A percentile compares a stretch with the other conserved stretches of the same genome.
Conservation (phyloP, 2,113 vertebrate genomes). For the Leptodactylus fuscus region DNA sequence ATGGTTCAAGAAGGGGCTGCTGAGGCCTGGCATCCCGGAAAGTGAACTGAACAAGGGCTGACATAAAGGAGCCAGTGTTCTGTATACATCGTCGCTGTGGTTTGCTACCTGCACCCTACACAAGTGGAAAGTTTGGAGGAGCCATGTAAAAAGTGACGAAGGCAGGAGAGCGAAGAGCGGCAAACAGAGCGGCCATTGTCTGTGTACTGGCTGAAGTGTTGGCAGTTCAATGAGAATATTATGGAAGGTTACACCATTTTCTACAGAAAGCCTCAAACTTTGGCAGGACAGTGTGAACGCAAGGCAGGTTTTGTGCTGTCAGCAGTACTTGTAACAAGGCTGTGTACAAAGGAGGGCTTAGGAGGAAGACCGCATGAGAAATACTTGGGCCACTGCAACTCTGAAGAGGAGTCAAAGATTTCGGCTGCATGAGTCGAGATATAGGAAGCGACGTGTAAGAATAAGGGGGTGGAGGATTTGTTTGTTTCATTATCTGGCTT, state of each 20-base stretch:
- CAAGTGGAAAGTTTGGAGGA: constrained; percentile 42
- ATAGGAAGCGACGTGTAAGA: no score
- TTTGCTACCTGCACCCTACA: neutral
- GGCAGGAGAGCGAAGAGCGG: neutral
- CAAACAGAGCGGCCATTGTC: constrained; percentile 25
- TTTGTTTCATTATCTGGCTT: no score
- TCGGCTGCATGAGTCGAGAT: no score
- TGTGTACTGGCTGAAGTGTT: neutral
- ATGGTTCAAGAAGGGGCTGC: neutral
- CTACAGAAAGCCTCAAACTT: constrained; percentile 4
- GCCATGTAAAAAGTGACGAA: neutral
- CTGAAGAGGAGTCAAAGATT: no score
- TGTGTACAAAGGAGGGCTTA: neutral
- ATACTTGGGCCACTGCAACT: no score
- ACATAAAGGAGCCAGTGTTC: constrained; percentile 19
- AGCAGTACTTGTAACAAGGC: no score
- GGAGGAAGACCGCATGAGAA: neutral
- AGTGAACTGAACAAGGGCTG: neutral
- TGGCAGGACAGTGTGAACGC: constrained; percentile 33
- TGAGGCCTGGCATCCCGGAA: neutral
- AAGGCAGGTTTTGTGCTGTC: neutral
- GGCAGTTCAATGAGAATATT: constrained; percentile 23
- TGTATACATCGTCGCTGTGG: neutral
- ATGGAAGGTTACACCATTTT: neutral
- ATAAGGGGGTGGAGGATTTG: no score